phyloP scores from a whole-genome alignment of 2,797 vertebrate genomes.

The Eleutherodactylus coqui region DNA sequence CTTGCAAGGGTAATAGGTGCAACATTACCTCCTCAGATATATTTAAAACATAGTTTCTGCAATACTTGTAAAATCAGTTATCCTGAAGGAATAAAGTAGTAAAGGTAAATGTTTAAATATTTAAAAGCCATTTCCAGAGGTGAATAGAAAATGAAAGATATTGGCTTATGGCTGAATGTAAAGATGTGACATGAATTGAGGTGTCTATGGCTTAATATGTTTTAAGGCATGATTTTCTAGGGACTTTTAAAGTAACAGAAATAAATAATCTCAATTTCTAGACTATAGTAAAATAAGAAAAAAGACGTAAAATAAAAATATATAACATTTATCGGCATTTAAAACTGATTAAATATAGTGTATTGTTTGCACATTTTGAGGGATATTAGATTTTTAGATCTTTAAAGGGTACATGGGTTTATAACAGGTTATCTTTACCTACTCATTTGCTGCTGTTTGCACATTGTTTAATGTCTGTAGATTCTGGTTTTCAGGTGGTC shows the following conservation, averaged over 20 bases:
- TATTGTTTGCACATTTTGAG: constrained; percentile 48
- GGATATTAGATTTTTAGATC: no score
- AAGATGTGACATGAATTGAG: constrained; percentile 11
- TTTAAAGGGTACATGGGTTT: no score
- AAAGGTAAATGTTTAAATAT: constrained; percentile 36
- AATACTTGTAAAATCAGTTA: neutral
- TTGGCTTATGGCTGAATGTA: constrained; percentile 35
- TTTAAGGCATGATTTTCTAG: constrained; percentile 15
- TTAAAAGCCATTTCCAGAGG: constrained; percentile 25
- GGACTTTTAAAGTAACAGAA: constrained; percentile 48
- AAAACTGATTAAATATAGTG: constrained; percentile 33
- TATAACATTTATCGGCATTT: constrained; percentile 36
- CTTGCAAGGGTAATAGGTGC: neutral
- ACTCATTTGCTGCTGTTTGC: no score
- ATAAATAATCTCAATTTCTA: constrained; percentile 31
- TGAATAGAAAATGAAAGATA: constrained; percentile 60
- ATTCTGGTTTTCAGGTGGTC: no score
- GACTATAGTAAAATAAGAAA: constrained; percentile 16
- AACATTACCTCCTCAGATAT: constrained; percentile 16
- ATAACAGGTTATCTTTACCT: no score
- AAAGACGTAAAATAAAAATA: neutral
- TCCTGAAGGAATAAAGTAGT: constrained; percentile 49
- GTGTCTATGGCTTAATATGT: constrained; percentile 40
- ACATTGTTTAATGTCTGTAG: no score
- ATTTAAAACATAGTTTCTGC: constrained; percentile 31